Conservation (phyloP, 1,140 invertebrate species). For the Magallana ariakensis region DNA sequence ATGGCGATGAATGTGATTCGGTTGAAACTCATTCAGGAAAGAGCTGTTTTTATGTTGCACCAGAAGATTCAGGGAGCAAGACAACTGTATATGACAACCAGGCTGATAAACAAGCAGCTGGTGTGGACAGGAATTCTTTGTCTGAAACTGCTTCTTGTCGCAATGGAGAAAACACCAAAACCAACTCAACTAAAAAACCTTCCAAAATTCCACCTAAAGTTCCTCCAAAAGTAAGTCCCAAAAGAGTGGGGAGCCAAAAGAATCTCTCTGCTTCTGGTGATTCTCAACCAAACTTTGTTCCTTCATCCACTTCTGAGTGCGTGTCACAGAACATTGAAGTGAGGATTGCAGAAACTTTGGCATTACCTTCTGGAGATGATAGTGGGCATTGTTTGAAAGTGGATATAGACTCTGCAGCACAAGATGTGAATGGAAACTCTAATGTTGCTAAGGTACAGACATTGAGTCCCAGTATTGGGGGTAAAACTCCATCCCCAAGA, state of each 20-base stretch:
- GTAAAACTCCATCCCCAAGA: background rate
- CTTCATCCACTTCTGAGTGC: background rate
- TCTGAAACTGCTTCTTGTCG: background rate
- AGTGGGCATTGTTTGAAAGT: conserved; percentile 26
- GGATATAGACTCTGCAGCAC: background rate
- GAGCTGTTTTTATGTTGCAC: background rate
- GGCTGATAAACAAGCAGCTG: background rate
- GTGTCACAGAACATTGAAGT: background rate
- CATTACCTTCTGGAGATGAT: conserved; percentile 2
- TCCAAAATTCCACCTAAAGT: conserved; percentile 39
- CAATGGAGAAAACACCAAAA: background rate
- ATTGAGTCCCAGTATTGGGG: background rate
- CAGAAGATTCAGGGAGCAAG: background rate
- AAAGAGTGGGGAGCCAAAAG: conserved; percentile 33
- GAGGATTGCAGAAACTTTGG: background rate
- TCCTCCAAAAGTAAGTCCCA: conserved; percentile 43
- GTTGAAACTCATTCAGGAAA: background rate
- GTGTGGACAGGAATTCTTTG: background rate
- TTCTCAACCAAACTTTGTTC: background rate
- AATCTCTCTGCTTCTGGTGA: conserved; percentile 21
- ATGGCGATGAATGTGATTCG: background rate
- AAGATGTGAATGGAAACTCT: conserved; percentile 15
- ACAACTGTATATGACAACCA: background rate
- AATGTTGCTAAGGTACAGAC: background rate
- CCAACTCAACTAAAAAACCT: conserved; percentile 31